phyloP scores from a whole-genome alignment of 2,888 invertebrate species.

The Drosophila monieri region DNA sequence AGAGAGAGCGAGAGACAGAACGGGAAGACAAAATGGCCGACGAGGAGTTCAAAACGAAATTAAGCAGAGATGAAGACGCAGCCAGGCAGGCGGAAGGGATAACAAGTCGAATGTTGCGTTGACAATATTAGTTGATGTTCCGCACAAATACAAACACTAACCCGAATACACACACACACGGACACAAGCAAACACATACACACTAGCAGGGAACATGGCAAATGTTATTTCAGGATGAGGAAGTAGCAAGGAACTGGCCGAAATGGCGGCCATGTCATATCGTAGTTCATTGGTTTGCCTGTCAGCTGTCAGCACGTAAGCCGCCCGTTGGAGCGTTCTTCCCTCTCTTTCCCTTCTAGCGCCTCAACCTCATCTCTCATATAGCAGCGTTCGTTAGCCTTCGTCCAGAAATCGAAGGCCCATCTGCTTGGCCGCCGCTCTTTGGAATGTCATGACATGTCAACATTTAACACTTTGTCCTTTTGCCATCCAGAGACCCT shows the following conservation, averaged over 20 bases:
- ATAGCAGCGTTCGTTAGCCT: slow-evolving; percentile 24
- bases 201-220: slow-evolving; percentile 31
- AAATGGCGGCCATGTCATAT: slow-evolving; percentile 61
- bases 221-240: slow-evolving; percentile 54
- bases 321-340: slow-evolving; percentile 62
- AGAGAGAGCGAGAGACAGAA: slow-evolving; percentile 11
- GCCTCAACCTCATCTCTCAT: slow-evolving; percentile 31
- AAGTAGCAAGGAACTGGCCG: slow-evolving; percentile 12
- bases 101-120: slow-evolving; percentile 76
- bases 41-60: slow-evolving; percentile 75
- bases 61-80: slow-evolving; percentile 58
- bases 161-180: slow-evolving; percentile 10
- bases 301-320: slow-evolving; percentile 76
- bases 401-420: slow-evolving; percentile 19
- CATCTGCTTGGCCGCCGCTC: slow-evolving; percentile 57
- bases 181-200: slow-evolving; percentile 5
- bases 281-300: slow-evolving; percentile 75
- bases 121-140: slow-evolving; percentile 75
- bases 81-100: slow-evolving; percentile 74
- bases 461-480: slow-evolving; percentile 79
- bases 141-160: slow-evolving; percentile 48
- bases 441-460: slow-evolving; percentile 77
- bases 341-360: slow-evolving; percentile 11
- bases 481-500: slow-evolving; percentile 44
- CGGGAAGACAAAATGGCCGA: slow-evolving; percentile 67